Evolutionary conservation across 2,113 vertebrate species (phyloP), one percentile per base, ranked within the genome.

Genomic region (Albula glossodonta): DNA sequence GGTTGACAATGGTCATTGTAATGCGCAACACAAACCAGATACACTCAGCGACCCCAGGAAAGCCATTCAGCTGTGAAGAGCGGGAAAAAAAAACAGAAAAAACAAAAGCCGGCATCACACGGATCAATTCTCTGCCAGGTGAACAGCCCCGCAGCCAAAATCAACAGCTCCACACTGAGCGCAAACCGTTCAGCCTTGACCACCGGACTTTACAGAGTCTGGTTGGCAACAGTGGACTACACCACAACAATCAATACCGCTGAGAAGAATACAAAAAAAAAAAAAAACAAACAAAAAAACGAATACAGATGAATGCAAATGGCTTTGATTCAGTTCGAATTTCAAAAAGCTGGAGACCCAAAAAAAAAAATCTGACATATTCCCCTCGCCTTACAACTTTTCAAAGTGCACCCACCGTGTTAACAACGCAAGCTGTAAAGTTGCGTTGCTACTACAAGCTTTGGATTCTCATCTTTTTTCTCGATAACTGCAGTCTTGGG

Each of bases 401-500:
- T 53, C 82, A 85, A 87, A 84, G 82, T 89, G 91, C 92, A 91
- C 93, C 92, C 90, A 85, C 88, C 78, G 50, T 15, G 80, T 88
- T 84, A 66, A 66, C 4, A 60, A 60, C 57, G 31, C 31, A 41
- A 41, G 31, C 31, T 1, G 31, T 41, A 41, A 41, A 41, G 31
- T 41, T 41, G 31, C 31, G 31, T 41, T 41, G 31, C 31, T 41
- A 41, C 31, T 41, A 41, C 31, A 41, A 41, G 31, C 31, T 41
- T 41, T 41, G 31, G 31, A 41, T 41, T 41, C 31, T 41, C 31
- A 41, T 41, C 60, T 66, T 60, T 60, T 83, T 82, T 83, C 92
- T 88, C 85, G 90, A 89, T 90, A 92, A 90, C 87, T 84, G 88
- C 90, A 88, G 86, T 89, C 92, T 85, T 79, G 91, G 88, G 91